These are phyloP conservation scores for Salarias fasciatus DNA, from an alignment of 2,797 vertebrate species.

Conservation along the genomic window DNA sequence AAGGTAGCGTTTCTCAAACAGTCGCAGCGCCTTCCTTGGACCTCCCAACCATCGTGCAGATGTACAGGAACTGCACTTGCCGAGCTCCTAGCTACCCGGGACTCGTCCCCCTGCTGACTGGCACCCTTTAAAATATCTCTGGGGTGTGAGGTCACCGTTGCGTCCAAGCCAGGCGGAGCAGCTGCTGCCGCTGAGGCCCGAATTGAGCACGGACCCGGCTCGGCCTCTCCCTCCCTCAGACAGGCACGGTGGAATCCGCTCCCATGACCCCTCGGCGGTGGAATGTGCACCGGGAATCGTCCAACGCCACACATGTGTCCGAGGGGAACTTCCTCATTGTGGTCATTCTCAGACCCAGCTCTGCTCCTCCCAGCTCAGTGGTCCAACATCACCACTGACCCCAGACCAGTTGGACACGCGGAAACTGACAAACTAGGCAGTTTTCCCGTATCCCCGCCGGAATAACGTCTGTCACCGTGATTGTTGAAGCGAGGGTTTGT, in stretches of 20 bases:
- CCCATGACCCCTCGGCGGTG: slow-evolving; percentile 60
- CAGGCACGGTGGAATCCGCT: slow-evolving; percentile 68
- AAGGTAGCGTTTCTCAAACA: slow-evolving; percentile 65
- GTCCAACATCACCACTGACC: slow-evolving; percentile 37
- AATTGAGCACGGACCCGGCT: slow-evolving; percentile 68
- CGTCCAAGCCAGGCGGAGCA: slow-evolving; percentile 85
- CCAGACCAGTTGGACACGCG: slow-evolving; percentile 5
- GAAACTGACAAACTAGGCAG: slow-evolving; percentile 26
- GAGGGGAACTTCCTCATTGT: slow-evolving; percentile 61
- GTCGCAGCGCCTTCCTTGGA: slow-evolving; percentile 73
- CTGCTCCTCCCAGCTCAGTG: slow-evolving; percentile 38
- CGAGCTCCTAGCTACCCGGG: slow-evolving; percentile 65
- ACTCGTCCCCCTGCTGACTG: slow-evolving; percentile 87
- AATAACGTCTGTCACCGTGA: background rate
- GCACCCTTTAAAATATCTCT: slow-evolving; percentile 91
- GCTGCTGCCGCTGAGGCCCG: slow-evolving; percentile 83
- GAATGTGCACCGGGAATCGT: slow-evolving; percentile 62
- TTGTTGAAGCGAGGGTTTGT: slow-evolving; percentile 13
- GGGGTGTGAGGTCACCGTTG: slow-evolving; percentile 88
- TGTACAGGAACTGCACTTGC: slow-evolving; percentile 55
- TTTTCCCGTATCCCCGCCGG: background rate
- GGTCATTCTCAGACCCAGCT: slow-evolving; percentile 45
- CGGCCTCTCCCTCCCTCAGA: slow-evolving; percentile 61
- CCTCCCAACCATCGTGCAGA: slow-evolving; percentile 79
- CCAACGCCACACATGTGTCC: slow-evolving; percentile 55